phyloP scores from a whole-genome alignment of 2,113 vertebrate species.

The Centrocercus urophasianus region DNA sequence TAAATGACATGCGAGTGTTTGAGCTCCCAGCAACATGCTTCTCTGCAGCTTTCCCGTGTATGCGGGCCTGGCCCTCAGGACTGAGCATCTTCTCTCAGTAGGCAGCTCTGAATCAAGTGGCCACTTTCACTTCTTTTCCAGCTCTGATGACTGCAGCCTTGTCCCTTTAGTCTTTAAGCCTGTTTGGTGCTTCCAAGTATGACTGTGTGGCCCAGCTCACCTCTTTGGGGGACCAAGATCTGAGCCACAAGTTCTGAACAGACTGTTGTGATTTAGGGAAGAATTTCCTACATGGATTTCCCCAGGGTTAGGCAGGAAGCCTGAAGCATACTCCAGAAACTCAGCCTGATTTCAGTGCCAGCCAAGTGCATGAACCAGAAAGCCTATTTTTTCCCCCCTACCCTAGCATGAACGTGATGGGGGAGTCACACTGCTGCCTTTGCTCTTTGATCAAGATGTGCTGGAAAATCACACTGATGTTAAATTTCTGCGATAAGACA shows the following conservation, averaged over 20 bases:
- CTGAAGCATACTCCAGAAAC: background rate
- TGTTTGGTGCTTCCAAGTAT: rapidly evolving
- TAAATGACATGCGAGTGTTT: background rate
- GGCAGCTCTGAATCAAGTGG: background rate
- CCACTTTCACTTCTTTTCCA: background rate
- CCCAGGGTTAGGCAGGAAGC: background rate
- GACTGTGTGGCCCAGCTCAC: background rate
- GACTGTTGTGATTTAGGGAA: background rate
- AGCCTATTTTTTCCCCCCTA: background rate
- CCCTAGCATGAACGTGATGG: background rate
- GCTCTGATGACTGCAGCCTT: background rate
- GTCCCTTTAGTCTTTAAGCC: background rate
- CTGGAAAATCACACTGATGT: background rate
- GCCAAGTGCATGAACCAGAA: background rate
- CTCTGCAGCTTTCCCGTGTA: background rate
- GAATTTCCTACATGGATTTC: background rate
- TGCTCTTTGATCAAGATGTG: background rate
- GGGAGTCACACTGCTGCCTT: background rate
- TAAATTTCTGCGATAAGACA: background rate
- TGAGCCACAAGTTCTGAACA: background rate
- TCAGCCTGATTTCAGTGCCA: background rate
- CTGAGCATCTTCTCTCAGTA: background rate
- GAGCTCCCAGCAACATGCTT: background rate
- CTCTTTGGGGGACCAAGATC: background rate
- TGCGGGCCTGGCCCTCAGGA: background rate